Base-by-base conservation (phyloP, 2,113 vertebrate genomes). In the Saguinus imperator region DNA sequence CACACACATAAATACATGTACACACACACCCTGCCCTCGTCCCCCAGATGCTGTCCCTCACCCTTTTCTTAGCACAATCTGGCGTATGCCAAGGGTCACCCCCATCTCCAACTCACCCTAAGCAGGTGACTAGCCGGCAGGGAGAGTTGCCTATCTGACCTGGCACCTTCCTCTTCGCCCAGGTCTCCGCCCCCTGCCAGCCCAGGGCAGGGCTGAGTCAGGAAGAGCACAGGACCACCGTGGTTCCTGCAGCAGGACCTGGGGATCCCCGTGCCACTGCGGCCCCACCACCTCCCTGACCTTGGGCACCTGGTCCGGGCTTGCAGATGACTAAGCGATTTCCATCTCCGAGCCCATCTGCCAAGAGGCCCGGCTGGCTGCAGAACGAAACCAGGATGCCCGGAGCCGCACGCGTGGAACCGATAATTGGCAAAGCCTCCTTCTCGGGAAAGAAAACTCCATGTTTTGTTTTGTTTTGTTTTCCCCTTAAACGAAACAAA, bases 401-500 rank as follows among this genome's bases (percentile, higher is more conserved):
- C 55, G 1, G 90, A 84, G 97, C 93, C 61, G 9, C 94, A 66
- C 4, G 25, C 83, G 43, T 55, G 9, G n/a, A 66, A 76, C 94
- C 96, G 83, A 4, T 64, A 50, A 95, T 73, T 87, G 96, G 94
- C 32, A 6, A 6, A 91, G 95, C 27, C 70, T 70, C 87, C 95
- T 94, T 87, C 95, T 96, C 48, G 89, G 92, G 97, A 96, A 96
- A 97, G 96, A 93, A 97, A 95, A 94, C 87, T 97, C 92, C 89
- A 21, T 61, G 96, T 79, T 95, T 89, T 96, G 94, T 97, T 98
- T 83, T 97, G 93, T 95, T 97, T 97, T 97, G 55, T 94, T 96
- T 97, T 97, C 89, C 90, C 92, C 96, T 97, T 81, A 94, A 97
- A 81, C 73, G 97, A 98, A 97, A 98, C 97, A 98, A 97, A 98